Percentiles rank a stretch among this genome's conserved stretches.
Evolutionary conservation across 2,797 vertebrate species (phyloP).

Genomic region (Halcyon smyrnensis): DNA sequence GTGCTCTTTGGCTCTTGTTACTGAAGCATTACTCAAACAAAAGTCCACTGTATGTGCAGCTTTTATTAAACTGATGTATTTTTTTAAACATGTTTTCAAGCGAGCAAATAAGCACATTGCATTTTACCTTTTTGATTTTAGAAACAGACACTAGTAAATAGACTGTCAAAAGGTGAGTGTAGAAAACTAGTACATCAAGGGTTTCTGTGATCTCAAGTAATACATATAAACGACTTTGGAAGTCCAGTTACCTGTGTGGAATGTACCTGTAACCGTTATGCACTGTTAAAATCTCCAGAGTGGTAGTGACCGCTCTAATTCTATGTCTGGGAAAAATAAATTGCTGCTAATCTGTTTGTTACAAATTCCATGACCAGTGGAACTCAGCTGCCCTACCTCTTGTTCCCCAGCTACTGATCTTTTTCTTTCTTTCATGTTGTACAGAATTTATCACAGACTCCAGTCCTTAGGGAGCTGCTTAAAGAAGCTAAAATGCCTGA

Average conservation of each 20-base stretch:
- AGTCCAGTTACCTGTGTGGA: neutral
- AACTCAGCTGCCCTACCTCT: neutral
- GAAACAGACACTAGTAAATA: neutral
- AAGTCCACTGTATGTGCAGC: neutral
- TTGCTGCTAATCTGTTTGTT: neutral
- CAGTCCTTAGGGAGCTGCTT: constrained; percentile 86
- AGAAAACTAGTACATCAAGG: neutral
- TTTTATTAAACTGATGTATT: neutral
- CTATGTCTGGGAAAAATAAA: neutral
- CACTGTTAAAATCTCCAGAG: neutral
- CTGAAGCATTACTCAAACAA: neutral
- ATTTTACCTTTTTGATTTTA: neutral
- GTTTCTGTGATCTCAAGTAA: neutral
- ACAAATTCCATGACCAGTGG: neutral
- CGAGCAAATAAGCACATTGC: neutral
- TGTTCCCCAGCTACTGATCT: neutral
- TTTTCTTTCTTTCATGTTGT: neutral
- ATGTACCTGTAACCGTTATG: neutral
- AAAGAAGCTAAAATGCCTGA: constrained; percentile 85
- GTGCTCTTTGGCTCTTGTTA: neutral
- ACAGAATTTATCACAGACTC: constrained; percentile 95
- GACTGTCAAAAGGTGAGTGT: neutral
- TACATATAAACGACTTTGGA: neutral
- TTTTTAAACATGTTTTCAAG: neutral
- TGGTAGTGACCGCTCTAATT: neutral